A percentile compares a stretch with the other conserved stretches of the same genome.
phyloP scores from a whole-genome alignment of 2,797 vertebrate genomes.

The Sebastes cheni region DNA sequence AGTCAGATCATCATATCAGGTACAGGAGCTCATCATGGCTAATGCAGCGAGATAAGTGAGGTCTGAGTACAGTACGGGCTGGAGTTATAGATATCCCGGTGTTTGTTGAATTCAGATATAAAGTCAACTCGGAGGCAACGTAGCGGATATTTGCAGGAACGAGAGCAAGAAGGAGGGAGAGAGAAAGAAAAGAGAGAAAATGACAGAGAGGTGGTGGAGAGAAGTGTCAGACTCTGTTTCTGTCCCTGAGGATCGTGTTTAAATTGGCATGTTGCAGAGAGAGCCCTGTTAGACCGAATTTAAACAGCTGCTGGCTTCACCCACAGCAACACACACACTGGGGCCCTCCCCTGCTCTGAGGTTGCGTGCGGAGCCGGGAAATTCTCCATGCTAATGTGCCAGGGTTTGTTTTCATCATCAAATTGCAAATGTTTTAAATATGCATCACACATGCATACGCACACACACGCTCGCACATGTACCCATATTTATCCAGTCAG shows the following conservation, averaged over 20 bases:
- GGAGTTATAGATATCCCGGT: not conserved
- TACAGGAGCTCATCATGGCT: conserved; percentile 15
- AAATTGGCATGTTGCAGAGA: conserved; percentile 73
- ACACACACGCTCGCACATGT: conserved; percentile 2
- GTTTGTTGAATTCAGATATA: not conserved
- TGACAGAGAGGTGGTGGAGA: conserved; percentile 57
- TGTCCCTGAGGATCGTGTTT: conserved; percentile 72
- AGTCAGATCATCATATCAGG: conserved; percentile 39
- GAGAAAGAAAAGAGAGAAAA: conserved; percentile 5
- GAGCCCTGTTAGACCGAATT: conserved; percentile 68
- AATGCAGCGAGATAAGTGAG: conserved; percentile 9
- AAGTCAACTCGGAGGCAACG: not conserved
- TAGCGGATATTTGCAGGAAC: not conserved
- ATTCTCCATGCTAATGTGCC: conserved; percentile 80
- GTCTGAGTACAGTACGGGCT: not conserved
- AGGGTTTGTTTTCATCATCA: conserved; percentile 84
- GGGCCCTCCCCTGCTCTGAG: conserved; percentile 70
- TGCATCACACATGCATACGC: conserved; percentile 58
- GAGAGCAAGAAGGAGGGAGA: not conserved
- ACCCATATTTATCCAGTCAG: conserved; percentile 50
- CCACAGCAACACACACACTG: conserved; percentile 31
- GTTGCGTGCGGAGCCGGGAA: conserved; percentile 79
- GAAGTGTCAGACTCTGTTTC: conserved; percentile 63
- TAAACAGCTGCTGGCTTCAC: conserved; percentile 79
- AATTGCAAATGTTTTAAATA: conserved; percentile 82